These are phyloP conservation scores for Pterocles burchelli DNA, from an alignment of 2,113 vertebrate genomes.

Conservation along the genomic window DNA sequence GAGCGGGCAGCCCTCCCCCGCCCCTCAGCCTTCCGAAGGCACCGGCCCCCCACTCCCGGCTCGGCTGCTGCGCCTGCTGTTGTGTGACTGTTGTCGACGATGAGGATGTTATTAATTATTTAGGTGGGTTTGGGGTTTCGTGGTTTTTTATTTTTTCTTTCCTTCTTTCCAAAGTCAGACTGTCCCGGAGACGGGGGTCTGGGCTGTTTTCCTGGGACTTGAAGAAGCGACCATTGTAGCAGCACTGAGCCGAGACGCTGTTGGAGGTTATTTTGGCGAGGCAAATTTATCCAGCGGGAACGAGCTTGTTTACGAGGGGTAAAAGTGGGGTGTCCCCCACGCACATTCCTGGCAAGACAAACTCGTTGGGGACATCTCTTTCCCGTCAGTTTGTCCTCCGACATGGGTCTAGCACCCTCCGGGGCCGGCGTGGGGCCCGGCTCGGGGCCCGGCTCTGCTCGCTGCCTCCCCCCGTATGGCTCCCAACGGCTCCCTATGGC, in stretches of 20 bases:
- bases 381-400: rapidly evolving
- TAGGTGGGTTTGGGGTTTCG: neutral
- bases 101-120: neutral
- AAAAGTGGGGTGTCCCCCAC: no score
- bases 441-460: neutral
- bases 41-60: no score
- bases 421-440: rapidly evolving
- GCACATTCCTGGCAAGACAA: neutral
- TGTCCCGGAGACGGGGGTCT: neutral
- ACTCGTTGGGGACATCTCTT: rapidly evolving
- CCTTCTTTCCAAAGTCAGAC: neutral
- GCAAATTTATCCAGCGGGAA: neutral
- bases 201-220: neutral
- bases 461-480: neutral
- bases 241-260: neutral
- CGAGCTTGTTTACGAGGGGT: neutral
- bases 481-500: rapidly evolving
- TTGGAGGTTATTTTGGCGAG: neutral
- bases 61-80: neutral
- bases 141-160: neutral
- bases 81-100: neutral
- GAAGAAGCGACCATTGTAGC: neutral
- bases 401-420: neutral
- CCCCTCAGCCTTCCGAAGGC: neutral
- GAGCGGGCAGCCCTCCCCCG: neutral